A percentile compares a stretch with the other conserved stretches of the same genome.
phyloP scores from a whole-genome alignment of 2,113 vertebrate genomes.

The Agapornis roseicollis region DNA sequence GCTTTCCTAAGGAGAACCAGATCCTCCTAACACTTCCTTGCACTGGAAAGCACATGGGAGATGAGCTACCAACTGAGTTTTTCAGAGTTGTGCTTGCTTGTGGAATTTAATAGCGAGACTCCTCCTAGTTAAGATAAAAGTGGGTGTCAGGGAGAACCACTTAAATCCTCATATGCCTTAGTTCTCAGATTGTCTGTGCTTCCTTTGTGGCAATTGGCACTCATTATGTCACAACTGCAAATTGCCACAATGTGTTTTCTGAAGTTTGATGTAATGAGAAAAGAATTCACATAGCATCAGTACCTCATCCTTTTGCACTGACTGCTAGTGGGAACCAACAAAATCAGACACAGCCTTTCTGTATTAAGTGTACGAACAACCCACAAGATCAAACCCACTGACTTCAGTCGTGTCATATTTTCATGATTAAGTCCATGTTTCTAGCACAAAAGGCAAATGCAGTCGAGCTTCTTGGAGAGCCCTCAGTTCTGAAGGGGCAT shows the following conservation, averaged over 20 bases:
- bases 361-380: neutral
- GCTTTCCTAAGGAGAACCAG: neutral
- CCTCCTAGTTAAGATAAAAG: neutral
- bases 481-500: neutral
- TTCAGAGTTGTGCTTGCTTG: neutral
- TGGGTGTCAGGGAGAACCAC: neutral
- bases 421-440: conserved; percentile 4
- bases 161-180: neutral
- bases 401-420: neutral
- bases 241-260: conserved; percentile 2
- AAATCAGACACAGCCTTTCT: neutral
- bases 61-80: neutral
- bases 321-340: neutral
- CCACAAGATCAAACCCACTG: neutral
- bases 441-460: neutral
- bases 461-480: rapidly evolving
- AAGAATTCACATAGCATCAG: neutral
- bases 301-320: neutral
- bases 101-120: neutral
- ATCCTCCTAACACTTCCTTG: neutral
- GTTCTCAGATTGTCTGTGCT: conserved; percentile 34
- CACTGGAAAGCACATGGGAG: neutral
- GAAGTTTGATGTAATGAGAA: neutral
- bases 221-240: conserved; percentile 6
- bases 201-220: neutral